Conservation (phyloP, 1,140 invertebrate genomes). For the Gryon sp. region DNA sequence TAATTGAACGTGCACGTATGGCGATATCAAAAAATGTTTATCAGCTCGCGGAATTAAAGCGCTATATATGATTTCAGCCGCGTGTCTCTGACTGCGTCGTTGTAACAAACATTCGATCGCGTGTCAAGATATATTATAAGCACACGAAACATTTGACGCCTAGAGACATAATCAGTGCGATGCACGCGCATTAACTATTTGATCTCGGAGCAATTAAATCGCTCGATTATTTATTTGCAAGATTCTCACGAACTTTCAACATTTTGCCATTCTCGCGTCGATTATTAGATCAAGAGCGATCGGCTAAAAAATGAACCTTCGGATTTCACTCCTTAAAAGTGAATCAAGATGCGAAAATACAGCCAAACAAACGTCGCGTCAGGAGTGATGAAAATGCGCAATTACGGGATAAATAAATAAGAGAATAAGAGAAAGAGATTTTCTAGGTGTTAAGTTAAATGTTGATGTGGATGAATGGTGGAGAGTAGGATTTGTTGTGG, state of each 20-base stretch:
- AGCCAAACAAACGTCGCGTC: slow-evolving; percentile 16
- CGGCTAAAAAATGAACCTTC: slow-evolving; percentile 6
- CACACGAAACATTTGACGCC: no score
- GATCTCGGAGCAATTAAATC: neutral
- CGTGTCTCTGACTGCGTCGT: no score
- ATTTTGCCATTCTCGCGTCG: slow-evolving; percentile 10
- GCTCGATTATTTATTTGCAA: neutral
- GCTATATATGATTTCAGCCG: no score
- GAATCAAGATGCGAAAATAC: slow-evolving; percentile 35
- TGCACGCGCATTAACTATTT: no score
- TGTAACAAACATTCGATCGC: no score
- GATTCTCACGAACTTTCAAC: slow-evolving; percentile 20
- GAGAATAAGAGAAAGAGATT: no score
- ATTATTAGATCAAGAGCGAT: slow-evolving; percentile 5
- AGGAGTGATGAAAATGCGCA: neutral
- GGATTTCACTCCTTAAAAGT: slow-evolving; percentile 42
- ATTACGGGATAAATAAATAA: no score
- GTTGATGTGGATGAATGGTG: neutral
- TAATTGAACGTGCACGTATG: slow-evolving; percentile 32
- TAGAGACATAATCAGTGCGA: no score
- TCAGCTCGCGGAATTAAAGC: neutral
- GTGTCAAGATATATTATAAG: no score
- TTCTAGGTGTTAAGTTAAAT: neutral
- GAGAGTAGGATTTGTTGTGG: neutral
- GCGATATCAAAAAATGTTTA: slow-evolving; percentile 15